Percentiles rank a stretch among this genome's conserved stretches.
These are phyloP conservation scores for Lasiommata megera DNA, from an alignment of 2,888 invertebrate species.

Conservation along the genomic window DNA sequence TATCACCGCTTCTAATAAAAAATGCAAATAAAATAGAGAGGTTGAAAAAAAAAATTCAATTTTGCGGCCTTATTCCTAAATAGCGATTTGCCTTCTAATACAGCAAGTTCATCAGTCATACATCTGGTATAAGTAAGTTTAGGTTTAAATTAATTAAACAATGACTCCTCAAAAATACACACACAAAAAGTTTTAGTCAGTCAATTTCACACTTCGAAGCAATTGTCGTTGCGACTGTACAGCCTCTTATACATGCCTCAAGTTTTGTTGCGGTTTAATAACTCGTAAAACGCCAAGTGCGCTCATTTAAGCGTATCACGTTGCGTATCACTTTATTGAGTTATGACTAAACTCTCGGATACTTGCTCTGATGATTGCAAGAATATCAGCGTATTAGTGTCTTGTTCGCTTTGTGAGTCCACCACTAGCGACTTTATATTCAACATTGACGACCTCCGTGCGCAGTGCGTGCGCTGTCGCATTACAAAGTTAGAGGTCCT, in stretches of 20 bases:
- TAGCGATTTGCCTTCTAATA: too few relatives aligned
- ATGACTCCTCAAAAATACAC: not conserved
- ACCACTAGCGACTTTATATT: not conserved
- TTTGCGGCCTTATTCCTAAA: too few relatives aligned
- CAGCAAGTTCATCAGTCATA: too few relatives aligned
- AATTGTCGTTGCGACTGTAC: constrained; percentile 6
- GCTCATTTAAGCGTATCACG: constrained; percentile 34
- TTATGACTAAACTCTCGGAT: constrained; percentile 1
- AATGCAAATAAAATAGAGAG: too few relatives aligned
- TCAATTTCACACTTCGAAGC: not conserved
- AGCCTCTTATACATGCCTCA: not conserved
- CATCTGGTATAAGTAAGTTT: not conserved
- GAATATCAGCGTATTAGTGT: not conserved
- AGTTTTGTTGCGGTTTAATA: constrained; percentile 16
- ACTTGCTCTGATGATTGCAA: not conserved
- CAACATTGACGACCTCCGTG: not conserved
- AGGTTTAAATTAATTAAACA: not conserved
- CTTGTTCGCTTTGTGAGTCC: not conserved
- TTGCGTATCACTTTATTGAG: constrained; percentile 11
- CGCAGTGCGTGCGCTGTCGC: too few relatives aligned
- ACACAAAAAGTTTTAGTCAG: not conserved
- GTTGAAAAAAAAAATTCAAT: too few relatives aligned
- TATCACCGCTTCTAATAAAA: too few relatives aligned
- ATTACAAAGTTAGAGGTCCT: too few relatives aligned
- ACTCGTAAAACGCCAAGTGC: constrained; percentile 42